These are phyloP conservation scores for Puntigrus tetrazona DNA, from an alignment of 2,113 vertebrate species.

Conservation along the genomic window DNA sequence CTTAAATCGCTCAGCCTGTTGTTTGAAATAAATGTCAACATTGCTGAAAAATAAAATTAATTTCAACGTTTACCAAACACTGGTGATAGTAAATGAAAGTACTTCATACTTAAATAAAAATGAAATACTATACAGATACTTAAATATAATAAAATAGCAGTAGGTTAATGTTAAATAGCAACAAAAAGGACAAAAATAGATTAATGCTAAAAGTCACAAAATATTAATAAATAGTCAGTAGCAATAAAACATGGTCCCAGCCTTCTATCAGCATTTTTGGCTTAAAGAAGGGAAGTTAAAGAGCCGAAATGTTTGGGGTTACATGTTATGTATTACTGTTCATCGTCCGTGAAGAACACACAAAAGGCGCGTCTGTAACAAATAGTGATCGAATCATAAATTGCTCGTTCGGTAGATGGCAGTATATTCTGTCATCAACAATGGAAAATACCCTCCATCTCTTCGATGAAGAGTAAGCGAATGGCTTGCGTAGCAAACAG, in stretches of 20 bases:
- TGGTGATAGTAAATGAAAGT: no score
- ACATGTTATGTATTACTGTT: not conserved
- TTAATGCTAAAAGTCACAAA: not conserved
- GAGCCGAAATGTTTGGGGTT: not conserved
- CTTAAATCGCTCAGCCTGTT: no score
- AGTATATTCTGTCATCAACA: not conserved
- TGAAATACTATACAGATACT: not conserved
- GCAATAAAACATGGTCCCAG: not conserved
- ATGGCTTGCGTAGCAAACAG: no score
- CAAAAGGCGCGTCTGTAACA: not conserved
- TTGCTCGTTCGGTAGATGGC: not conserved
- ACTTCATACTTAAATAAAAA: not conserved
- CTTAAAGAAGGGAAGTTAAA: no score
- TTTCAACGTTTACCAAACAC: no score
- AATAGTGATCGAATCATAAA: not conserved
- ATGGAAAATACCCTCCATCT: not conserved
- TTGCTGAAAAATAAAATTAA: no score
- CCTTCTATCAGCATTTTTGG: not conserved
- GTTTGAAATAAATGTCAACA: no score
- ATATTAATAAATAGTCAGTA: not conserved
- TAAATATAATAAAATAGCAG: not conserved
- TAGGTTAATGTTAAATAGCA: not conserved
- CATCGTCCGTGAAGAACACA: not conserved
- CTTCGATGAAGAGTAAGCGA: not conserved
- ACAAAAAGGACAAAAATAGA: not conserved